Percentiles rank a stretch among this genome's conserved stretches.
Evolutionary conservation across 2,797 vertebrate species (phyloP).

Genomic region (Sebastes taczanowskii): DNA sequence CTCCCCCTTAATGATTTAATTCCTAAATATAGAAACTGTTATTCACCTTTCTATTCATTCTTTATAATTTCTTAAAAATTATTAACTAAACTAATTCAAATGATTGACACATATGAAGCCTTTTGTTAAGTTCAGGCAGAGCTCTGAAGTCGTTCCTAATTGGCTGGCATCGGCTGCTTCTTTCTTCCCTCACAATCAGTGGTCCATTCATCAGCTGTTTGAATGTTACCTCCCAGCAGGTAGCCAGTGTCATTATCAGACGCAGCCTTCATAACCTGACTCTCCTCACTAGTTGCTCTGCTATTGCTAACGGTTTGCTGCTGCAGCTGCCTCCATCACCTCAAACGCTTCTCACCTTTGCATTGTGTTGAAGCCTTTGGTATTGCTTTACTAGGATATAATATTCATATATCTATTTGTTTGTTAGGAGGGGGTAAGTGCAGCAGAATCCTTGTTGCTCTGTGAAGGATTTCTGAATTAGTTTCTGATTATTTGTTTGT

Average conservation of each 20-base stretch:
- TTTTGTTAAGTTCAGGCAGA: background rate
- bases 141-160: background rate
- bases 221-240: background rate
- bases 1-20: background rate
- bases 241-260: constrained; percentile 2
- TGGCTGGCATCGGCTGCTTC: background rate
- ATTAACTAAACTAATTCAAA: background rate
- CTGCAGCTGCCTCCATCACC: background rate
- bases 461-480: background rate
- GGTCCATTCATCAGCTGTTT: background rate
- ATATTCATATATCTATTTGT: background rate
- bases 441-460: background rate
- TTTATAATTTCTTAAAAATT: background rate
- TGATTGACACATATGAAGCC: background rate
- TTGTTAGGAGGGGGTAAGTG: background rate
- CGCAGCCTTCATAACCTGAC: background rate
- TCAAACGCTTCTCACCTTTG: background rate
- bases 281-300: background rate
- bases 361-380: background rate
- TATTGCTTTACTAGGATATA: background rate
- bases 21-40: background rate
- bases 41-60: background rate
- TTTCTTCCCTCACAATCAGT: constrained; percentile 9
- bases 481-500: rapidly evolving
- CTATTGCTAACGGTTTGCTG: background rate